Percentiles rank a stretch among this genome's conserved stretches.
Evolutionary conservation across 2,888 invertebrate species (phyloP).

Genomic region (Epirrhoe tristata): DNA sequence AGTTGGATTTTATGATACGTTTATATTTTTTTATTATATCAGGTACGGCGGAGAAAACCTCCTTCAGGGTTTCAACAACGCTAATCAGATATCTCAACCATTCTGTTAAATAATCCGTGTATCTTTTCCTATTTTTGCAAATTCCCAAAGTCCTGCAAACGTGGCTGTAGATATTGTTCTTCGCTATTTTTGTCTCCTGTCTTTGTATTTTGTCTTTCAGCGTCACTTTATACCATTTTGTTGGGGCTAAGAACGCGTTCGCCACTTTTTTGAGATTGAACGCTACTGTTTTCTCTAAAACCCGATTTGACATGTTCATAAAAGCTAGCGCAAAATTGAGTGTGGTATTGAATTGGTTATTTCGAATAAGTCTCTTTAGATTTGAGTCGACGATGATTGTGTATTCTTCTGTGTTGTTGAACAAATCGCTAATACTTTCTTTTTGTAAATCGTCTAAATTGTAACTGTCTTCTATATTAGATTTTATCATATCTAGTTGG

Average conservation of each 20-base stretch:
- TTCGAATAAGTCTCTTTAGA: slow-evolving; percentile 17
- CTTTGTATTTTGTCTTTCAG: slow-evolving; percentile 33
- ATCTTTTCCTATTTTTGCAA: slow-evolving; percentile 17
- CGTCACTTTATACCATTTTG: slow-evolving; percentile 28
- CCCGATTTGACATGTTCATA: slow-evolving; percentile 15
- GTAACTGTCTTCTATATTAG: slow-evolving; percentile 26
- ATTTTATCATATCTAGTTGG: slow-evolving; percentile 19
- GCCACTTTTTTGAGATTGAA: slow-evolving; percentile 23
- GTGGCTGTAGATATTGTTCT: slow-evolving; percentile 11
- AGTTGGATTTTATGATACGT: slow-evolving; percentile 22
- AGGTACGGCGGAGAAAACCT: slow-evolving; percentile 15
- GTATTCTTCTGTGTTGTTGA: slow-evolving; percentile 19
- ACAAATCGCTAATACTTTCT: slow-evolving; percentile 15
- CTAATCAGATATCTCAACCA: slow-evolving; percentile 30
- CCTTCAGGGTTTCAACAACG: slow-evolving; percentile 6
- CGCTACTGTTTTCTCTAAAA: slow-evolving; percentile 19
- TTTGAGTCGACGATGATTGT: slow-evolving; percentile 8
- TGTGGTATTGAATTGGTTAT: slow-evolving; percentile 21
- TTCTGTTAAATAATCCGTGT: slow-evolving; percentile 27
- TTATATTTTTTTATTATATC: slow-evolving; percentile 25
- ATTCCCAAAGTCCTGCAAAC: slow-evolving; percentile 22
- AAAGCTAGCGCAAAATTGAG: slow-evolving; percentile 26
- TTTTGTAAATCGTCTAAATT: slow-evolving; percentile 21
- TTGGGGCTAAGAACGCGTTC: slow-evolving; percentile 4
- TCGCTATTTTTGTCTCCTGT: slow-evolving; percentile 32